Conservation (phyloP, 2,888 invertebrate genomes). For the Drosophila mimica region DNA sequence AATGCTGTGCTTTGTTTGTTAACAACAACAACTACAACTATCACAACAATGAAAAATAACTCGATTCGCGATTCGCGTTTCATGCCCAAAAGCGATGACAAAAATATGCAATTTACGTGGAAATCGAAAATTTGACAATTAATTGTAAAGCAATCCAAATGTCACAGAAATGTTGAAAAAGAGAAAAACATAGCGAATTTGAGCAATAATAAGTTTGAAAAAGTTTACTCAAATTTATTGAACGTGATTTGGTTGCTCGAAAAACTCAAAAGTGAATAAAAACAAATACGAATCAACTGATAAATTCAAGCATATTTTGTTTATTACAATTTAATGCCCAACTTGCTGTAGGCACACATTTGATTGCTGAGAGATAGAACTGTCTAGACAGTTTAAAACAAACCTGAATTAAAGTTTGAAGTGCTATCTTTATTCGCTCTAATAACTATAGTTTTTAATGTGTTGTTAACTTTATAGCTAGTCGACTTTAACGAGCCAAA, state of each 20-base stretch:
- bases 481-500: not conserved
- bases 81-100: constrained; percentile 49
- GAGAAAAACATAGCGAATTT: not conserved
- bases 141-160: constrained; percentile 61
- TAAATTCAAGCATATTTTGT: not conserved
- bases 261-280: not conserved
- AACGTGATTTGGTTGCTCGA: not conserved
- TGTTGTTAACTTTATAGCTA: constrained; percentile 1
- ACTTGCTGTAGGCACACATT: not conserved
- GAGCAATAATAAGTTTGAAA: not conserved
- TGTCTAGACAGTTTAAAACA: constrained; percentile 10
- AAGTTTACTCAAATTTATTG: not conserved
- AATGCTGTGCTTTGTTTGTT: constrained; percentile 44
- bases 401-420: not conserved
- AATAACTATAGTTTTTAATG: constrained; percentile 1
- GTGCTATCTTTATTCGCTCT: constrained; percentile 1
- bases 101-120: constrained; percentile 69
- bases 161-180: not conserved
- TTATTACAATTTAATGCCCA: not conserved
- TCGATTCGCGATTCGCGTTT: constrained; percentile 23
- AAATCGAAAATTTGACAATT: constrained; percentile 67
- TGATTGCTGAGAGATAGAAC: not conserved
- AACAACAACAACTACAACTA: constrained; percentile 24
- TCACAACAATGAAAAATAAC: constrained; percentile 28
- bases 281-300: not conserved